These are phyloP conservation scores for Prionailurus viverrinus DNA, from an alignment of 2,113 vertebrate species.

Conservation along the genomic window DNA sequence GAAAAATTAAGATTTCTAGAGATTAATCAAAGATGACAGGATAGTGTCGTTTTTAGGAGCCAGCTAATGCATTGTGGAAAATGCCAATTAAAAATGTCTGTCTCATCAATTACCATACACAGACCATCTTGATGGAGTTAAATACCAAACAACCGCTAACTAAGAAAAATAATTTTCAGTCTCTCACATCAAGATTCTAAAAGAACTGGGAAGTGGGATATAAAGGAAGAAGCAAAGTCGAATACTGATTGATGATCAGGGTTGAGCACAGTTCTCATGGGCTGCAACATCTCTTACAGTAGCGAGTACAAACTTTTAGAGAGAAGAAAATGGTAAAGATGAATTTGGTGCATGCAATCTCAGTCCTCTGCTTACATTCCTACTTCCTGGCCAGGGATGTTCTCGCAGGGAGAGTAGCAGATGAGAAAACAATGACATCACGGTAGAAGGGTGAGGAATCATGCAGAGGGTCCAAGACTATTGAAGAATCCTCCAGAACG, in stretches of 20 bases:
- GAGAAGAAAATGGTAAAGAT: neutral
- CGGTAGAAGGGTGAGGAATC: neutral
- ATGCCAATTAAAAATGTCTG: neutral
- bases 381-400: neutral
- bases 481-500: neutral
- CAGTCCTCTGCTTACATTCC: neutral
- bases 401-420: neutral
- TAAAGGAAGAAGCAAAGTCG: neutral
- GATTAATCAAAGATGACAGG: neutral
- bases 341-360: neutral
- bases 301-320: neutral
- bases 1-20: conserved; percentile 29
- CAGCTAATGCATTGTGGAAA: neutral
- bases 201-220: neutral
- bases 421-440: neutral
- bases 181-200: neutral
- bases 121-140: neutral
- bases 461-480: neutral
- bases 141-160: neutral
- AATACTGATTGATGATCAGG: neutral
- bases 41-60: neutral
- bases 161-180: neutral
- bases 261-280: neutral
- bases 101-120: neutral
- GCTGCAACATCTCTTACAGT: neutral